Conservation (phyloP, 2,113 vertebrate genomes). For the Orycteropus afer region DNA sequence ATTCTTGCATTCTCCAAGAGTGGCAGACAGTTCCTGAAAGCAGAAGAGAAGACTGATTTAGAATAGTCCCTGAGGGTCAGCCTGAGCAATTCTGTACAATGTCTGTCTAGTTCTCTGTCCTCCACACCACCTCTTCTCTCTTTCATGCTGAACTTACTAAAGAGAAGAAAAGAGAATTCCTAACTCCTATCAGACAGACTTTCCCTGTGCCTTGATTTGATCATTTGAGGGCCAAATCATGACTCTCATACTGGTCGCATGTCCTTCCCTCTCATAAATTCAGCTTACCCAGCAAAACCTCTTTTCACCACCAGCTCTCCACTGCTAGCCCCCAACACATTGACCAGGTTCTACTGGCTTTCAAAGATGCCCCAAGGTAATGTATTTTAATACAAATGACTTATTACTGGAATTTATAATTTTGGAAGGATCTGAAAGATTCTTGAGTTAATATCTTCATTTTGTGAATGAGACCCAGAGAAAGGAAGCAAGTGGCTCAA, state of each 20-base stretch:
- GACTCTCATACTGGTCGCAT: fast-evolving
- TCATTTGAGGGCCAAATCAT: not conserved
- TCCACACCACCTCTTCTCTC: not conserved
- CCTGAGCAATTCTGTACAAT: not conserved
- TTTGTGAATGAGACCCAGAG: not conserved
- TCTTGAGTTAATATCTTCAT: not conserved
- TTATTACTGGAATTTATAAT: not conserved
- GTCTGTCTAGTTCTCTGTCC: not conserved
- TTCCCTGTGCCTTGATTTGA: not conserved
- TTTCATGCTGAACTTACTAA: not conserved
- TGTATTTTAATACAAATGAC: not conserved
- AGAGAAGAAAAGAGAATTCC: not conserved
- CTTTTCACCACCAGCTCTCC: no score
- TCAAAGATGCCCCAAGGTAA: not conserved
- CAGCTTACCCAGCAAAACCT: not conserved
- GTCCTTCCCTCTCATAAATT: not conserved
- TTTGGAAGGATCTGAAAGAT: not conserved
- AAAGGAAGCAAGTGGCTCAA: not conserved
- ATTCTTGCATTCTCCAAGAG: fast-evolving
- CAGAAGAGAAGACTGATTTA: not conserved
- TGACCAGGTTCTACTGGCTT: not conserved
- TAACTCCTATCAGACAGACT: not conserved
- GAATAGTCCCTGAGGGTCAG: not conserved
- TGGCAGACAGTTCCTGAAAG: not conserved
- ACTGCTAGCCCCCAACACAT: not conserved